A percentile compares a stretch with the other conserved stretches of the same genome.
Evolutionary conservation across 2,113 vertebrate genomes (phyloP).

Genomic region (Clarias gariepinus): DNA sequence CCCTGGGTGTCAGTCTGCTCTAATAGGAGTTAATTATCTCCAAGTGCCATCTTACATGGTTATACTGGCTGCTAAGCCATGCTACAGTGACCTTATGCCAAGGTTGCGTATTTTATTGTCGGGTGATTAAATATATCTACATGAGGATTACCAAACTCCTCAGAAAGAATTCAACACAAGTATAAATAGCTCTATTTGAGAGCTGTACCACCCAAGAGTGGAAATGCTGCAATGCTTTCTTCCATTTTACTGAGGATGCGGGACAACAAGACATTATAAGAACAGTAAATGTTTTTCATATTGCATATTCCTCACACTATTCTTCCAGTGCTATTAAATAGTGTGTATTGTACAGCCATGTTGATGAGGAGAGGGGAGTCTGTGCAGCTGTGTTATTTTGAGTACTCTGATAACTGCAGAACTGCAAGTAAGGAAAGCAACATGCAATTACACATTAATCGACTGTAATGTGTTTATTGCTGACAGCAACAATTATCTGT

Average conservation of each 20-base stretch:
- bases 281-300: not conserved
- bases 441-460: constrained; percentile 42
- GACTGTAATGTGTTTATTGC: constrained; percentile 42
- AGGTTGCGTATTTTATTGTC: constrained; percentile 43
- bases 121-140: constrained; percentile 42
- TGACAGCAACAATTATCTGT: constrained; percentile 14
- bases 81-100: constrained; percentile 42
- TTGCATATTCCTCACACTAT: not conserved
- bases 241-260: not conserved
- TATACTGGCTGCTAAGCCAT: constrained; percentile 48
- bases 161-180: constrained; percentile 31
- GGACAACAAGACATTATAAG: not conserved
- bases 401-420: constrained; percentile 30
- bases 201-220: not conserved
- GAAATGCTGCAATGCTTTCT: not conserved
- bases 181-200: constrained; percentile 8
- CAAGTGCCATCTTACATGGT: constrained; percentile 49
- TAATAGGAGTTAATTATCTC: constrained; percentile 55
- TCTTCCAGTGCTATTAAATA: not conserved
- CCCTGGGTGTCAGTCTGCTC: constrained; percentile 40
- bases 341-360: not conserved
- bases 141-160: constrained; percentile 31
- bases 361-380: not conserved
- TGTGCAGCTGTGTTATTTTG: constrained; percentile 15
- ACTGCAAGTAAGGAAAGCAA: constrained; percentile 18